These are phyloP conservation scores for Suricata suricatta DNA, from an alignment of 2,113 vertebrate genomes.

Conservation along the genomic window DNA sequence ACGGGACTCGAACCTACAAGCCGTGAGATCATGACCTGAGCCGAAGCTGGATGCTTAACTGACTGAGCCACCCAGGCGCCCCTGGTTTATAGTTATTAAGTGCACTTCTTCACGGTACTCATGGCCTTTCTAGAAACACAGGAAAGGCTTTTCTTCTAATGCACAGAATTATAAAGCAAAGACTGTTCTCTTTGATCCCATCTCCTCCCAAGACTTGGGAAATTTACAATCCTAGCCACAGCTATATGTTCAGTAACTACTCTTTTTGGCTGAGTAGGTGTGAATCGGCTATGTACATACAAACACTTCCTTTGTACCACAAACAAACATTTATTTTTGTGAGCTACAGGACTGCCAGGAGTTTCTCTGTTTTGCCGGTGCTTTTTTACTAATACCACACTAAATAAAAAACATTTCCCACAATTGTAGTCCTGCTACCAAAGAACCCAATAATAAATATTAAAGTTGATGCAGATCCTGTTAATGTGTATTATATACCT, in stretches of 20 bases:
- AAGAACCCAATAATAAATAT: background rate
- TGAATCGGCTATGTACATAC: background rate
- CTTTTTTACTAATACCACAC: background rate
- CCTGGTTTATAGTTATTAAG: background rate
- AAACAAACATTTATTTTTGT: background rate
- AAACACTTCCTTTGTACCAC: background rate
- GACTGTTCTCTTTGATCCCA: background rate
- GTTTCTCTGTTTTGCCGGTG: background rate
- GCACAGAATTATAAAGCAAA: background rate
- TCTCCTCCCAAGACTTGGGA: background rate
- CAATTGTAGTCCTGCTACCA: accelerated
- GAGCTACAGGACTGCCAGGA: background rate
- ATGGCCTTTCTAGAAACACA: background rate
- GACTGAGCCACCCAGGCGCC: too few species aligned
- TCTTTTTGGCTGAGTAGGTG: background rate
- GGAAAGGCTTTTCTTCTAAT: background rate
- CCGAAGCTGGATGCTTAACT: too few species aligned
- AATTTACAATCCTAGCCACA: background rate
- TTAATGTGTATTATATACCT: background rate
- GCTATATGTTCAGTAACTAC: background rate
- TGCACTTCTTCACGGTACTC: background rate
- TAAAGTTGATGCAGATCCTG: background rate
- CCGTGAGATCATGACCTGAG: too few species aligned
- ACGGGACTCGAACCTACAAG: too few species aligned
- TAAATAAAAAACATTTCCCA: background rate